These are phyloP conservation scores for Drosophila limbata DNA, from an alignment of 2,888 invertebrate species.

Conservation along the genomic window DNA sequence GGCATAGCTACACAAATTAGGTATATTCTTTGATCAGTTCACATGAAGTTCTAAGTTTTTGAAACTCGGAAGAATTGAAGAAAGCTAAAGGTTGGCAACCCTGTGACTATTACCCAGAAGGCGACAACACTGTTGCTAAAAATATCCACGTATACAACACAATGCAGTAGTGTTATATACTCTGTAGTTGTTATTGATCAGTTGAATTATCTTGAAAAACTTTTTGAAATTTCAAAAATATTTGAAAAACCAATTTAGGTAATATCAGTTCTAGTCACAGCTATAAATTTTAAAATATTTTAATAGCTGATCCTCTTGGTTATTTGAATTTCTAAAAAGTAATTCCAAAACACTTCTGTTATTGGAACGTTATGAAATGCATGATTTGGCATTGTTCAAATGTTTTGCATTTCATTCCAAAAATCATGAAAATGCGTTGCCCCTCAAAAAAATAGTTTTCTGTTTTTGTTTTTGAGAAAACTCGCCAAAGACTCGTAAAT, in stretches of 20 bases:
- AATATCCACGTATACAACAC: no score
- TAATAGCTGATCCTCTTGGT: neutral
- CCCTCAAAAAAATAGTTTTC: slow-evolving; percentile 70
- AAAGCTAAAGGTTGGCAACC: neutral
- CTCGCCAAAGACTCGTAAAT: slow-evolving; percentile 65
- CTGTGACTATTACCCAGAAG: no score
- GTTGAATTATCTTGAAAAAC: neutral
- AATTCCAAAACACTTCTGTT: neutral
- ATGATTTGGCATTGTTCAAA: slow-evolving; percentile 42
- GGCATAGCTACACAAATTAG: no score
- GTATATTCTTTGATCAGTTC: neutral
- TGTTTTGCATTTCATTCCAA: slow-evolving; percentile 36
- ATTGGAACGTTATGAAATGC: slow-evolving; percentile 40
- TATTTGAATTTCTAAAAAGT: neutral
- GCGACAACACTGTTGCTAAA: no score
- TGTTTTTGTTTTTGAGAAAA: slow-evolving; percentile 35
- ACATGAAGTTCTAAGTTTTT: neutral
- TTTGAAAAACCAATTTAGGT: neutral
- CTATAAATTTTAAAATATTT: neutral
- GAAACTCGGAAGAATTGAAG: neutral
- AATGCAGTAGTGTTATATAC: no score
- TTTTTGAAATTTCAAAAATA: neutral
- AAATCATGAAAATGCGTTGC: slow-evolving; percentile 35
- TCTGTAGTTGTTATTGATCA: neutral
- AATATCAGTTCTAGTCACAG: neutral